Evolutionary conservation across 2,113 vertebrate species (phyloP).

Genomic region (Grantiella picta): DNA sequence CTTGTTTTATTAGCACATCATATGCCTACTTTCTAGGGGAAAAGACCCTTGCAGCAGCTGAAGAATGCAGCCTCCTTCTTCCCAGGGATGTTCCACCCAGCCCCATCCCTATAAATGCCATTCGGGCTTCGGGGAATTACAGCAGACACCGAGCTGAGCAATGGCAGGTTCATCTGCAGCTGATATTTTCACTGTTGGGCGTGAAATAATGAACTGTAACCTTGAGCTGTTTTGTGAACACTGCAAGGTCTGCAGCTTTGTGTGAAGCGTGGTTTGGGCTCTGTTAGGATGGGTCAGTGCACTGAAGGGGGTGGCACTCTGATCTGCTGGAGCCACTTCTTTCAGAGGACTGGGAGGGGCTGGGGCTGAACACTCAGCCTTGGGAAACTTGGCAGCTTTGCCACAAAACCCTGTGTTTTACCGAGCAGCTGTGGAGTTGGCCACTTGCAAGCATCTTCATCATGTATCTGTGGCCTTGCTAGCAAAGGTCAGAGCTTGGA

Average conservation of each 20-base stretch:
- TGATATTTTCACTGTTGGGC: neutral
- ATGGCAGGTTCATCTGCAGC: slow-evolving; percentile 5
- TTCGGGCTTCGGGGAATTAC: neutral
- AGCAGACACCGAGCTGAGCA: neutral
- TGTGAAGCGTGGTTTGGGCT: neutral
- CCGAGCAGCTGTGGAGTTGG: neutral
- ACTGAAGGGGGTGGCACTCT: neutral
- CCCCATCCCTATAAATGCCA: neutral
- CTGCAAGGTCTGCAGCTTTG: neutral
- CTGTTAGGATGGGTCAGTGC: neutral
- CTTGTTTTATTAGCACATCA: neutral
- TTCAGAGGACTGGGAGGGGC: neutral
- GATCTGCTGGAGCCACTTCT: neutral
- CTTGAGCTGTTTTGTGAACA: neutral
- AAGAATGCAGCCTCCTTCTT: slow-evolving; percentile 27
- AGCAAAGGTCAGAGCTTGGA: neutral
- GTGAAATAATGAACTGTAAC: neutral
- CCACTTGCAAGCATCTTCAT: rapidly evolving
- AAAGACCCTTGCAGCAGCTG: neutral
- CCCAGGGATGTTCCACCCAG: slow-evolving; percentile 34
- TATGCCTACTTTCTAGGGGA: neutral
- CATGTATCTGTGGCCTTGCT: neutral
- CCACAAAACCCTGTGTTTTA: neutral
- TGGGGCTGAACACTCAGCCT: neutral
- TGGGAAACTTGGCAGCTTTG: neutral